Evolutionary conservation across 1,140 invertebrate genomes (phyloP).

Genomic region (Diuraphis noxia): DNA sequence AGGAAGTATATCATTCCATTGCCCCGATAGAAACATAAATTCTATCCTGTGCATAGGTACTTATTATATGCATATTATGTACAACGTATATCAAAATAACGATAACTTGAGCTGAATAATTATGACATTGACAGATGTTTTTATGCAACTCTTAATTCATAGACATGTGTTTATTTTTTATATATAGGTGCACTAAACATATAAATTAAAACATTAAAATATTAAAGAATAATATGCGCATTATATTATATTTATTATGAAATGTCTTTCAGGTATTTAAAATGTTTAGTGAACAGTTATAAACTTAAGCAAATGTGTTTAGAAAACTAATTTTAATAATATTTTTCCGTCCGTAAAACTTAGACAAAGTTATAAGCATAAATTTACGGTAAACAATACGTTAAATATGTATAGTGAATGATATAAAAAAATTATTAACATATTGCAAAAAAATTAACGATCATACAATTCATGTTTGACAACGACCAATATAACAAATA

Average conservation of each 20-base stretch:
- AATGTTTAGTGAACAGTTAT: background rate
- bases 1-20: background rate
- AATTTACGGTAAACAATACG: background rate
- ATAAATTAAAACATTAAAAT: background rate
- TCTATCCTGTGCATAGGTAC: background rate
- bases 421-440: background rate
- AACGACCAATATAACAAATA: background rate
- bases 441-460: background rate
- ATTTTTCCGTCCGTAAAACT: background rate
- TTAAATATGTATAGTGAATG: background rate
- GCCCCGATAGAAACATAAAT: too few relatives aligned
- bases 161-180: background rate
- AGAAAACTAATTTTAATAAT: background rate
- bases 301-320: too few relatives aligned
- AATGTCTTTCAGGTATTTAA: background rate
- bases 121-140: slow-evolving; percentile 6
- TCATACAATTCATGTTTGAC: background rate
- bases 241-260: background rate
- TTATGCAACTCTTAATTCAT: background rate
- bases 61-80: background rate
- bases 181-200: background rate
- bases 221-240: background rate
- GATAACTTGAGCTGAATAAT: slow-evolving; percentile 5
- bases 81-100: background rate
- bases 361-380: background rate